phyloP scores from a whole-genome alignment of 2,888 invertebrate genomes.

The Acleris laterana region DNA sequence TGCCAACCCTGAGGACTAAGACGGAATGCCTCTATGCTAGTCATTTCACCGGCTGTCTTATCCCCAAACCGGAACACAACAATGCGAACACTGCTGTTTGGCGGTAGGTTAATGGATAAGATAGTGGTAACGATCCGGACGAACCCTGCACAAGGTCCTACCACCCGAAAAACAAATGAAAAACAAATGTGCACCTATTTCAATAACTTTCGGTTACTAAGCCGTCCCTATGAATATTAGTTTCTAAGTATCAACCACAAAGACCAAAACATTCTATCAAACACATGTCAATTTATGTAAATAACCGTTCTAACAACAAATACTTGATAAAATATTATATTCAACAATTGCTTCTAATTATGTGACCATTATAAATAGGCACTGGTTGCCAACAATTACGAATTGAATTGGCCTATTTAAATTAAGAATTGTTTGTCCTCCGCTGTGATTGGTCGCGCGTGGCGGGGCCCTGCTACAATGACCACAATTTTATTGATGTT shows the following conservation, averaged over 20 bases:
- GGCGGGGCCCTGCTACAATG: conserved; percentile 46
- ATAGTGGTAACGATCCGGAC: too few species aligned
- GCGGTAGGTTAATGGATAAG: too few species aligned
- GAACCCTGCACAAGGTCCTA: too few species aligned
- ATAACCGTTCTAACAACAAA: conserved; percentile 1
- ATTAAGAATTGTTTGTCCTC: conserved; percentile 55
- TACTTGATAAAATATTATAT: conserved; percentile 1
- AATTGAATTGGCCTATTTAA: conserved; percentile 60
- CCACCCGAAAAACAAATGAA: too few species aligned
- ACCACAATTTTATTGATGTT: conserved; percentile 28
- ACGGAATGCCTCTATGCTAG: too few species aligned
- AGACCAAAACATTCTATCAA: neutral
- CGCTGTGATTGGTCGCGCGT: conserved; percentile 58
- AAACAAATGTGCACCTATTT: too few species aligned
- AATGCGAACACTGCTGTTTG: too few species aligned
- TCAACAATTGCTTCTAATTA: conserved; percentile 12
- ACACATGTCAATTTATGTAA: neutral
- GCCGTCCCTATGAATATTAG: neutral
- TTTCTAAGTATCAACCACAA: neutral
- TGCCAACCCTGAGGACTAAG: too few species aligned
- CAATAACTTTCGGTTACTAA: neutral
- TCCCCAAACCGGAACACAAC: too few species aligned
- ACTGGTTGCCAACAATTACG: conserved; percentile 50
- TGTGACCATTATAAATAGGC: conserved; percentile 19
- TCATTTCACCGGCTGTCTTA: too few species aligned